Base-by-base conservation (phyloP, 2,797 vertebrate species). In the Falco novaeseelandiae region DNA sequence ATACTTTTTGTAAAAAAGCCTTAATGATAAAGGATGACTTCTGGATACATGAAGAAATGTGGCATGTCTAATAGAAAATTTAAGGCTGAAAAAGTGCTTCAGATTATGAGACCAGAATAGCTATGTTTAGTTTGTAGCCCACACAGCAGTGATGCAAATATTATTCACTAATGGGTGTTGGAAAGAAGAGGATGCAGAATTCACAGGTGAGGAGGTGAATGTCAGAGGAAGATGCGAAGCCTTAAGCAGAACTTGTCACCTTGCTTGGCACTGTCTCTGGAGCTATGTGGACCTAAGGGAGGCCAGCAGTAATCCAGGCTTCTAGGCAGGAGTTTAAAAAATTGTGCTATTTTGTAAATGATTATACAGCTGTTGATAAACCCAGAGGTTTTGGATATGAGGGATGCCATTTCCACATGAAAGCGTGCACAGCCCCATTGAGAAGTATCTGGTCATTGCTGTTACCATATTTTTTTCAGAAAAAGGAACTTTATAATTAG, bases 81-180 rank as follows among this genome's bases (percentile, higher is more conserved):
- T 78, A 89, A 58, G 29, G 19, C 36, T 90, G 52, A 76, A 61
- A 76, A 91, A 78, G 3, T 51, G 8, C 72, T 93, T 93, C 54
- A 26, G n/a, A 51, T 17, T 52, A 19, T 44, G n/a, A 77, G 10
- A 83, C 6, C 9, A 38, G 26, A 1, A 3, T 15, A 59, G 30
- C 40, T 70, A 46, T 2, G 2, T 63, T 74, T 70, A 51, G 26
- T 61, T 86, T 36, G 32, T 19, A 69, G 27, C 8, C 58, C 46
- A 78, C 12, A 36, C 8, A 67, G 9, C 15, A 65, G 30, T 40
- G 13, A 51, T 44, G 4, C 12, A 81, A 61, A 49, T 57, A 72
- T 51, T 59, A 22, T 52, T 78, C 62, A 58, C 22, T 74, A 54
- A 27, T 0, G 3, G 4, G 8, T 40, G 4, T 9, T 83, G 49